phyloP scores from a whole-genome alignment of 2,888 invertebrate species.

The Lasioglossum marginatum region DNA sequence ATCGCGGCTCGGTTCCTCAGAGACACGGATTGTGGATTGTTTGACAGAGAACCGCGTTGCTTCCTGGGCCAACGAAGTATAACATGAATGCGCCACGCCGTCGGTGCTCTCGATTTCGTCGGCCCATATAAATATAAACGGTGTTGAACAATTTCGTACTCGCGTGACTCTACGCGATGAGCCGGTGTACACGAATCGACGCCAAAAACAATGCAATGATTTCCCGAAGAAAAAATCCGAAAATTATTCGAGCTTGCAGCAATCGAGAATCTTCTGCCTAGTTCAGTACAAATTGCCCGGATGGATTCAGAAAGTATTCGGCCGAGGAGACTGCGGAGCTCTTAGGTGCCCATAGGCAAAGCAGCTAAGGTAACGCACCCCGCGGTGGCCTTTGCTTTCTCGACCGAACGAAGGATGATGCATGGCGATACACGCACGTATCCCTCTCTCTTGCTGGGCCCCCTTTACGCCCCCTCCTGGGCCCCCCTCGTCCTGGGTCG shows the following conservation, averaged over 20 bases:
- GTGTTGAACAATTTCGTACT: background rate
- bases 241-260: background rate
- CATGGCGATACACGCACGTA: constrained; percentile 83
- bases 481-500: constrained; percentile 35
- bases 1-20: background rate
- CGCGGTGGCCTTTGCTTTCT: constrained; percentile 84
- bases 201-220: background rate
- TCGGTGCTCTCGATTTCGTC: background rate
- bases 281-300: constrained; percentile 19
- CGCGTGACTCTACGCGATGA: background rate
- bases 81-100: background rate
- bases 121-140: background rate
- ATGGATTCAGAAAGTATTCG: background rate
- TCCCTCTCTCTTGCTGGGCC: constrained; percentile 64
- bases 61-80: background rate
- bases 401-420: constrained; percentile 82
- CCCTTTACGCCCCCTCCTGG: constrained; percentile 11
- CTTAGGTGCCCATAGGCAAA: constrained; percentile 76
- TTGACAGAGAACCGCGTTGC: background rate
- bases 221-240: background rate
- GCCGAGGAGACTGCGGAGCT: constrained; percentile 31
- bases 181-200: background rate
- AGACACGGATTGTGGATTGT: background rate
- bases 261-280: background rate
- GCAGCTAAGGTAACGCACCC: constrained; percentile 82